These are phyloP conservation scores for Sipha flava DNA, from an alignment of 1,140 invertebrate species.

Conservation along the genomic window DNA sequence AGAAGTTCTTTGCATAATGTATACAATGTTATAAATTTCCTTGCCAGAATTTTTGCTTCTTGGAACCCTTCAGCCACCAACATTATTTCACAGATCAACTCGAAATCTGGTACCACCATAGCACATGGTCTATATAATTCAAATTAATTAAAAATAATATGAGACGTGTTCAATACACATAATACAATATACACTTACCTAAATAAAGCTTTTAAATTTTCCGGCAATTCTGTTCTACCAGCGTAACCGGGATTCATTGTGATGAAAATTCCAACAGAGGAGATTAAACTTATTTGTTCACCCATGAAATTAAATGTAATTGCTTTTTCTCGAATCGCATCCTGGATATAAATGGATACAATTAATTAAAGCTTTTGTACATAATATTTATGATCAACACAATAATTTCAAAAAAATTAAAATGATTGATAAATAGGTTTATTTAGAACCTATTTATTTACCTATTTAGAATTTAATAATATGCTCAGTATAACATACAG, in stretches of 20 bases:
- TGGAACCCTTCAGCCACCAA: constrained; percentile 95
- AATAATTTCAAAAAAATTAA: too few species aligned
- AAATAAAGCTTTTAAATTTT: constrained; percentile 83
- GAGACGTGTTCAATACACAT: neutral
- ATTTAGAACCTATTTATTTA: too few species aligned
- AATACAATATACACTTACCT: constrained; percentile 44
- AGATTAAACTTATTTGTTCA: constrained; percentile 71
- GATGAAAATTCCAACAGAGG: constrained; percentile 89
- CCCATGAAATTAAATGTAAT: constrained; percentile 87
- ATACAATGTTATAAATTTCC: constrained; percentile 94
- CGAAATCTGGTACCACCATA: constrained; percentile 96
- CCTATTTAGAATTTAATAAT: too few species aligned
- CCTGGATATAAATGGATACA: constrained; percentile 52
- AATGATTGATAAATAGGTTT: too few species aligned
- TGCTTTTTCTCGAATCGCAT: constrained; percentile 88
- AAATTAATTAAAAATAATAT: constrained; percentile 35
- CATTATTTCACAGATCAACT: constrained; percentile 97
- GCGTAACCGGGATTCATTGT: constrained; percentile 98
- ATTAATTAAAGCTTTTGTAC: neutral
- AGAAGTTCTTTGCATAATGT: constrained; percentile 88
- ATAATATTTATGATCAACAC: neutral
- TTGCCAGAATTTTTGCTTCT: constrained; percentile 80
- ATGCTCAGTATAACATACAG: too few species aligned
- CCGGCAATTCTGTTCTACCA: constrained; percentile 80
- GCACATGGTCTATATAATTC: constrained; percentile 88